These are phyloP conservation scores for Lepus europaeus DNA, from an alignment of 2,113 vertebrate species.

Conservation along the genomic window DNA sequence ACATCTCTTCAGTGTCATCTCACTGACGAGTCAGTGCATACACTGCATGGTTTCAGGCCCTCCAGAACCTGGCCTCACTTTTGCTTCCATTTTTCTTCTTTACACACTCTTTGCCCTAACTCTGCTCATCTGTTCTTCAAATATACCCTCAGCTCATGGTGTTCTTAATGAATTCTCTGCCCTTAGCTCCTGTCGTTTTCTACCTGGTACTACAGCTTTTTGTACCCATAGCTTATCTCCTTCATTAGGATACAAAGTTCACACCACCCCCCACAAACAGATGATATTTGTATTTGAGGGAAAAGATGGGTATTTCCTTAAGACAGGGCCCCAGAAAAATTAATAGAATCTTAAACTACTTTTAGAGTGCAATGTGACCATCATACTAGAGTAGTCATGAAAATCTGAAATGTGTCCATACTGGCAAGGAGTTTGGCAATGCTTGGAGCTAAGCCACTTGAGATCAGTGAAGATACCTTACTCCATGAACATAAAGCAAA, in stretches of 20 bases:
- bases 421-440: conserved; percentile 12
- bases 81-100: background rate
- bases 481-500: background rate
- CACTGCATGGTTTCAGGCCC: background rate
- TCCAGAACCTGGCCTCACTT: background rate
- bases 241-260: conserved; percentile 6
- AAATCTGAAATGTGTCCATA: background rate
- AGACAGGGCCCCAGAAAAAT: background rate
- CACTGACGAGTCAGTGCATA: background rate
- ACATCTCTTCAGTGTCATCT: background rate
- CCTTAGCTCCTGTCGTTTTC: background rate
- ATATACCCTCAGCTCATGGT: background rate
- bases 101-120: background rate
- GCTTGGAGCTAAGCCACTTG: no score
- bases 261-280: background rate
- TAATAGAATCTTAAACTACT: background rate
- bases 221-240: background rate
- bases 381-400: background rate
- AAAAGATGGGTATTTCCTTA: background rate
- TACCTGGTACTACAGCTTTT: background rate
- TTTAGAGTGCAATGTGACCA: no score
- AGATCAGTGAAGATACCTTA: background rate
- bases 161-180: background rate
- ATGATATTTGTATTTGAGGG: background rate
- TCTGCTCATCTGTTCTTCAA: background rate